These are phyloP conservation scores for Coregonus ussuriensis DNA, from an alignment of 2,797 vertebrate genomes.

Conservation along the genomic window DNA sequence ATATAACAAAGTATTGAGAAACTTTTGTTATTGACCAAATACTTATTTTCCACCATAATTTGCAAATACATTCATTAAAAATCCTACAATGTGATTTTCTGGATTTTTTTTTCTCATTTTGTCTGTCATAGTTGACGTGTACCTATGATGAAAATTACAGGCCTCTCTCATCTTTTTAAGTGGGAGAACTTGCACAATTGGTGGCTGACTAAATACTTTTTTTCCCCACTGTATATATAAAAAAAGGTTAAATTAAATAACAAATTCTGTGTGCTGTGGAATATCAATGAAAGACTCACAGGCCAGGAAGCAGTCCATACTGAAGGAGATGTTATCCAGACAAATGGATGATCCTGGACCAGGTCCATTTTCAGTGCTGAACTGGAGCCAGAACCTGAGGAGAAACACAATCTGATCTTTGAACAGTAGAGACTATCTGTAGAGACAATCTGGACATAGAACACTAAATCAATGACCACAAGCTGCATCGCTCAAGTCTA, in stretches of 20 bases:
- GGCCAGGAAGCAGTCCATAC: slow-evolving; percentile 95
- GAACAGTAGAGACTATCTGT: not conserved
- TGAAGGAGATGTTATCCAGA: slow-evolving; percentile 94
- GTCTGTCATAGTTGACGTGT: no score
- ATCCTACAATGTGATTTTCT: no score
- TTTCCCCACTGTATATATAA: not conserved
- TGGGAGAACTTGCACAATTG: no score
- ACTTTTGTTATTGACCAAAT: no score
- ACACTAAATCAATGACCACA: not conserved
- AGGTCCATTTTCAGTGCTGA: slow-evolving; percentile 82
- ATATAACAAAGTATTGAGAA: no score
- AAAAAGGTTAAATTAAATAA: not conserved
- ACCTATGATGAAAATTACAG: no score
- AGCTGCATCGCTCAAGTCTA: not conserved
- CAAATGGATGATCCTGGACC: slow-evolving; percentile 83
- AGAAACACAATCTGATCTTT: slow-evolving; percentile 4
- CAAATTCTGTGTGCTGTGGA: not conserved
- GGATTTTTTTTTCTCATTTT: no score
- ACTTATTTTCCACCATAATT: no score
- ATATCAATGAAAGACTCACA: slow-evolving; percentile 79
- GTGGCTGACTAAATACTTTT: no score
- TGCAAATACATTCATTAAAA: no score
- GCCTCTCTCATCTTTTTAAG: no score
- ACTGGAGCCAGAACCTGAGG: slow-evolving; percentile 94
- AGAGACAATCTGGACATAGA: not conserved